Base-by-base conservation (phyloP, 2,888 invertebrate genomes). In the Azorinus chamasolen region DNA sequence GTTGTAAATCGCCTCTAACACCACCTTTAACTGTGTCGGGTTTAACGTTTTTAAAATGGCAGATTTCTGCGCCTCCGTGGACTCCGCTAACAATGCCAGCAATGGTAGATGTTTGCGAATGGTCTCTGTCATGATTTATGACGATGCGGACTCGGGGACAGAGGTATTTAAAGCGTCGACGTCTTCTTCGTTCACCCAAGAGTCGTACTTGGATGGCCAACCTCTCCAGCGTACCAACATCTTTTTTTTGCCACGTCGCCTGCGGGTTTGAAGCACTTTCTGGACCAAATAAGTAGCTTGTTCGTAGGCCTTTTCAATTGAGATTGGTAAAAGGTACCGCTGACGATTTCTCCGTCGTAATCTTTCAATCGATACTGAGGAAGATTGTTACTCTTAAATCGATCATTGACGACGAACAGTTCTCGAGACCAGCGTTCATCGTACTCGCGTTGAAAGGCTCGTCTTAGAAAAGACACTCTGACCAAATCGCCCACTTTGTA, bases 1-100 rank as follows among this genome's bases (percentile, higher is more conserved):
- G 66, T 80, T 80, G 63, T 72, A 76, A 24, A 80, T 64, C 14
- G 72, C 63, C 54, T 76, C 73, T 45, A 61, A 50, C 14, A 76
- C 39, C 41, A 53, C 58, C 25, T 43, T 24, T 61, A 65, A 43
- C 39, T 76, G 79, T 18, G 18, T 39, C 3, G 24, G 32, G 4
- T 16, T 51, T n/a, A 73, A 50, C 14, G 65, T 74, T 22, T 69
- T 64, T 14, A 74, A 8, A 16, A 79, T 20, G 3, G 63, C 58
- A 12, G 24, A n/a, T 18, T 57, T 61, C 24, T 74, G 74, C 18
- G 24, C 24, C 10, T 55, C 50, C 6, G 68, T n/a, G 1, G 64
- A 12, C 5, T 71, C 48, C 24, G 32, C 41, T 24, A 75, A 57
- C 37, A 80, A 22, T 50, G 46, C 41, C 20, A 70, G 57, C 45